phyloP scores from a whole-genome alignment of 2,888 invertebrate species.

The Plemyria rubiginata region DNA sequence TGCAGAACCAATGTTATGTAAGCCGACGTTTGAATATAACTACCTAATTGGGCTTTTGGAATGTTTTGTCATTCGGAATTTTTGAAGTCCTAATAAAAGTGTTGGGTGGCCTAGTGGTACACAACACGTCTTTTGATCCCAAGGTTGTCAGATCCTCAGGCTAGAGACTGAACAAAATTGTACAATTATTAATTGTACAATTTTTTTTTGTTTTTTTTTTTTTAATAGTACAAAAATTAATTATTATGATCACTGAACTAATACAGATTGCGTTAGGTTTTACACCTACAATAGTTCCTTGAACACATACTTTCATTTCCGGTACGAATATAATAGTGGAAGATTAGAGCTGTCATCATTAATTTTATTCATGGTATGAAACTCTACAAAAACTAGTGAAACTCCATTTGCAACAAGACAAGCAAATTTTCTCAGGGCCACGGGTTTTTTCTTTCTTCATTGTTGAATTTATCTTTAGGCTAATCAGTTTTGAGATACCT shows the following conservation, averaged over 20 bases:
- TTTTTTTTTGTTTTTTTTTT: too few species aligned
- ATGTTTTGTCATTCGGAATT: conserved; percentile 29
- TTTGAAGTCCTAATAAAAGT: neutral
- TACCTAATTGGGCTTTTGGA: conserved; percentile 33
- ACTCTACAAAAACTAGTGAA: conserved; percentile 61
- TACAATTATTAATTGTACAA: too few species aligned
- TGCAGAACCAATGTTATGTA: conserved; percentile 36
- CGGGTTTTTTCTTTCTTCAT: conserved; percentile 53
- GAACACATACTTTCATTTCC: conserved; percentile 41
- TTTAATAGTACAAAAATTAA: too few species aligned
- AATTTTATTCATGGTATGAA: conserved; percentile 55
- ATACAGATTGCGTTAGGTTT: too few species aligned
- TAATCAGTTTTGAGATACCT: conserved; percentile 38
- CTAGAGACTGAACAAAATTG: too few species aligned
- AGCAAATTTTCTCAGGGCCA: conserved; percentile 64
- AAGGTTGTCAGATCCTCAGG: neutral
- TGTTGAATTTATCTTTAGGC: conserved; percentile 45
- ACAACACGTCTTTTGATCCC: neutral
- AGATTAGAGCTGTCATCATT: too few species aligned
- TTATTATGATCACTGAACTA: too few species aligned
- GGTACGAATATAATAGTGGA: conserved; percentile 35
- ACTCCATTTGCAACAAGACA: conserved; percentile 57
- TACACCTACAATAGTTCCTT: conserved; percentile 35
- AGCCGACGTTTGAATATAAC: conserved; percentile 25
- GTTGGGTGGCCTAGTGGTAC: neutral